Evolutionary conservation across 2,113 vertebrate species (phyloP), one percentile per base, ranked within the genome.

Genomic region (Antigone vipio): DNA sequence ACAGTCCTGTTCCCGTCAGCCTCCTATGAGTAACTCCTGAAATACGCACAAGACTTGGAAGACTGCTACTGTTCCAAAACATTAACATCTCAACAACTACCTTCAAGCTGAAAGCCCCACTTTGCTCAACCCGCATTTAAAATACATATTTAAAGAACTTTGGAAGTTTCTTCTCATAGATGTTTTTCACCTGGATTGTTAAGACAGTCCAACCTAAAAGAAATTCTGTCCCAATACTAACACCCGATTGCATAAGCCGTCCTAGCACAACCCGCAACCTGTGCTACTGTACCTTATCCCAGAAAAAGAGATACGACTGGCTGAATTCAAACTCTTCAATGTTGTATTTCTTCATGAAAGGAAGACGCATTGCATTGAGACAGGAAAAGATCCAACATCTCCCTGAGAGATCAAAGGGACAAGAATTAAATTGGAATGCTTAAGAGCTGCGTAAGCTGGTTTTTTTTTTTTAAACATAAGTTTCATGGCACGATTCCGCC

Each of bases 331-430:
- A 99, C 98, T 99, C 99, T 96, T 99, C 99, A 56, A 99, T 98
- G 97, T 99, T 99, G 94, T 99, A 98, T 86, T 99, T 99, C 98
- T 99, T 99, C 99, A 99, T 99, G 97, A 99, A 99, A 53, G 99
- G 99, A 97, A 99, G 98, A 94, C 99, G 98, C 98, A 99, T 99
- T 81, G 99, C 99, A 62, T 99, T 99, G 97, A 99, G 98, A 96
- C 99, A 99, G 89, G 99, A 99, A 95, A 99, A 99, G 96, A 99
- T 99, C 99, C 99, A 99, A 98, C 99, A 99, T 97, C 99, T 98
- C 95, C 99, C 99, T 99, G 79, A 72, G 95, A 97, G 81, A 89
- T 92, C 88, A 98, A 97, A 95, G 90, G 85, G 95, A 83, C 64
- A 83, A 7, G 16, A 77, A 40, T 88, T 69, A 93, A 90, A 81